Evolutionary conservation across 2,797 vertebrate genomes (phyloP).

Genomic region (Glossophaga mutica): DNA sequence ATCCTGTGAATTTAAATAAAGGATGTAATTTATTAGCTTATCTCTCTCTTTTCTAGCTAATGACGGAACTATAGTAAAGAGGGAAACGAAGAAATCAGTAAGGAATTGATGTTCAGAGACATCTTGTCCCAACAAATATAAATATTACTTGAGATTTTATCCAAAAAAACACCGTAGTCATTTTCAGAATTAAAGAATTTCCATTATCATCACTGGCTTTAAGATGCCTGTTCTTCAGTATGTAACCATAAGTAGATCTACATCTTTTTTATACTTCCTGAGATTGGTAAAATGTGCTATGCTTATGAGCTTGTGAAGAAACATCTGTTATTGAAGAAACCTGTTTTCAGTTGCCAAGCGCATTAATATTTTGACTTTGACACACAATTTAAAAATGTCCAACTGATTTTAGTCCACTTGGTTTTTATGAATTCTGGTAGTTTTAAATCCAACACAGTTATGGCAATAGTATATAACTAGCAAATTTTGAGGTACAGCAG

Average conservation of each 20-base stretch:
- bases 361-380: constrained; percentile 12
- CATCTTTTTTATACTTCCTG: not conserved
- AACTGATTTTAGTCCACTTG: not conserved
- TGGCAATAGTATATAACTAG: not conserved
- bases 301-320: not conserved
- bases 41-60: not conserved
- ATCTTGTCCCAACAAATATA: not conserved
- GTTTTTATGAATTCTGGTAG: not conserved
- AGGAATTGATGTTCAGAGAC: not conserved
- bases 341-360: not conserved
- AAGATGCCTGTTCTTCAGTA: not conserved
- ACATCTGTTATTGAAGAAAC: not conserved
- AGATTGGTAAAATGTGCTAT: not conserved
- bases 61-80: not conserved
- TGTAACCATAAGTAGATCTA: not conserved
- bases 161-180: not conserved
- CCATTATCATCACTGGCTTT: not conserved
- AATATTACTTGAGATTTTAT: not conserved
- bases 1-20: not conserved
- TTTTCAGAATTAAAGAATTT: constrained; percentile 27
- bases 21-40: not conserved
- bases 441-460: not conserved
- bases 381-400: not conserved
- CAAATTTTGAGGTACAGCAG: not conserved
- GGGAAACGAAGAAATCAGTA: not conserved